Base-by-base conservation (phyloP, 2,113 vertebrate species). In the Phrynocephalus versicolor region DNA sequence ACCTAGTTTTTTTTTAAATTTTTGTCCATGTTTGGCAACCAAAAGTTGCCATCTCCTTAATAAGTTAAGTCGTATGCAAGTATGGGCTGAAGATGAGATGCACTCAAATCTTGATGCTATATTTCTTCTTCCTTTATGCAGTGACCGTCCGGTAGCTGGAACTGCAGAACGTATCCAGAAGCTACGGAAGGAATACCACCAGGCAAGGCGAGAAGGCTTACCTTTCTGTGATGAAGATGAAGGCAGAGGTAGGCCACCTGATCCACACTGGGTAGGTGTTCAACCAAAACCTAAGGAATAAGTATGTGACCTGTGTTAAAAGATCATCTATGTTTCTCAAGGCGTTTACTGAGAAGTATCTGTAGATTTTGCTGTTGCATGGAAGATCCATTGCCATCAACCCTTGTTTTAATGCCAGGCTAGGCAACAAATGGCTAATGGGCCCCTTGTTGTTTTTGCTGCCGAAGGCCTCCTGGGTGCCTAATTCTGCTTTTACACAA, bases 101-200 rank as follows among this genome's bases (percentile, higher is more conserved):
- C 5, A 57, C 25, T 77, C 23, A 69, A 23, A 23, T 84, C 84
- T 60, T 6, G 21, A n/a, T 69, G 8, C 76, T n/a, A 82, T 62
- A 64, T 79, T 51, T 81, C 18, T 27, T 79, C 14, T 25, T 67
- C 15, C 87, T 86, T 33, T 75, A 15, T 84, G 1, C 81, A 97
- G 96, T 88, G 89, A 92, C 79, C 95, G 87, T 25, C 0, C 92
- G 30, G 21, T 80, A 4, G 87, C 87, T 37, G 95, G 92, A 89
- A 97, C 96, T 37, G 94, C 97, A 78, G 98, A 99, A 70, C 96
- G 98, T 6, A 99, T 99, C 95, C 98, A 99, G 96, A 97, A 97
- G 94, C 86, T 99, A 62, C 94, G 97, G 84, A 97, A 97, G 92
- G 98, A 99, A 88, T 99, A 98, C 92, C 97, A 98, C n/a, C 98